Base-by-base conservation (phyloP, 2,888 invertebrate genomes). In the Zaprionus obscuricornis region DNA sequence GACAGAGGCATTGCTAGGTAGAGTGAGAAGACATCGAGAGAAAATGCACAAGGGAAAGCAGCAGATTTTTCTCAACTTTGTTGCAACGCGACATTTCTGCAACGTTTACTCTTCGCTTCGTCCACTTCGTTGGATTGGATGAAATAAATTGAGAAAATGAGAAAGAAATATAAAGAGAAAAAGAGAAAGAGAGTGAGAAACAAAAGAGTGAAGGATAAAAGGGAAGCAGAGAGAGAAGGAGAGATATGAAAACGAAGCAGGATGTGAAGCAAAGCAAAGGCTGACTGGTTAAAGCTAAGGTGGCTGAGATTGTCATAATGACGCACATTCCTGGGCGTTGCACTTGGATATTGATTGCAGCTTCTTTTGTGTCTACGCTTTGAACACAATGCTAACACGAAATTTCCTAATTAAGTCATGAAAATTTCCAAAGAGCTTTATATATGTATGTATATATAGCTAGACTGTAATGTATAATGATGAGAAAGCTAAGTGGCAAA, bases 221-320 rank as follows among this genome's bases (percentile, higher is more conserved):
- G 22, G 20, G 26, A 10, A 14, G 1, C 7, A 20, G 7, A 1
- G 2, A 18, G n/a, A n/a, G n/a, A n/a, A n/a, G n/a, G n/a, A n/a
- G n/a, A n/a, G n/a, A n/a, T n/a, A n/a, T n/a, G n/a, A n/a, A n/a
- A n/a, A n/a, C n/a, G n/a, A n/a, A n/a, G n/a, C n/a, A n/a, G n/a
- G n/a, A n/a, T n/a, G n/a, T n/a, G n/a, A n/a, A n/a, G n/a, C n/a
- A n/a, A n/a, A n/a, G n/a, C n/a, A n/a, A 10, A 7, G 31, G 16
- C 8, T 10, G 27, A 49, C 20, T 16, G 20, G 33, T 10, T 8
- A 13, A 16, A 1, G 10, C 11, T 24, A 10, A 11, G 24, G 17
- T 14, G 34, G 36, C 39, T 66, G 50, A 42, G 49, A 70, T 79
- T 84, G 77, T 83, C 81, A 79, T 81, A 76, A 81, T 79, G 70